These are phyloP conservation scores for Ryuthela nishihirai DNA, from an alignment of 2,888 invertebrate species.

Conservation along the genomic window DNA sequence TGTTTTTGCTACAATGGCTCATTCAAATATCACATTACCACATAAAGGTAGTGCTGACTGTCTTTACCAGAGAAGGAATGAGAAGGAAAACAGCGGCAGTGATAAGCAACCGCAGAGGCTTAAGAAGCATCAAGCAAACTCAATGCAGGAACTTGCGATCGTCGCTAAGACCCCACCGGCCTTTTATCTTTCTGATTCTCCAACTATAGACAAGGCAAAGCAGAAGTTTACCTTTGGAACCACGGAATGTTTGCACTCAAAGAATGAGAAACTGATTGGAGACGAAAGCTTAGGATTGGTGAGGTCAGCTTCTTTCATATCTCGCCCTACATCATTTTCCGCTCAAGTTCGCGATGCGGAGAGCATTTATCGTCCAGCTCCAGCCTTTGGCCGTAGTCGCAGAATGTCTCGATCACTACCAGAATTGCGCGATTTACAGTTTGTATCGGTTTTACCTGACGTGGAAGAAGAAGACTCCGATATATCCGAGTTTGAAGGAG, in stretches of 20 bases:
- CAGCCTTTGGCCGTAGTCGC: slow-evolving; percentile 24
- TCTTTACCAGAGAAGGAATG: too few species aligned
- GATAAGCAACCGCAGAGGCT: too few species aligned
- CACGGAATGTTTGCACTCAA: slow-evolving; percentile 9
- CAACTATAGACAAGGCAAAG: slow-evolving; percentile 12
- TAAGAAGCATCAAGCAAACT: too few species aligned
- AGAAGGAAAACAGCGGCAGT: too few species aligned
- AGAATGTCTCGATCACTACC: slow-evolving; percentile 31
- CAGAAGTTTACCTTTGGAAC: slow-evolving; percentile 24
- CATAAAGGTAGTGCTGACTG: too few species aligned
- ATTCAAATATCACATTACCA: too few species aligned
- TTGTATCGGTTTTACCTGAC: slow-evolving; percentile 23
- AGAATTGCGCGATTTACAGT: slow-evolving; percentile 28
- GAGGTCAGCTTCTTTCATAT: slow-evolving; percentile 20
- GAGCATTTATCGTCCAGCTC: background rate
- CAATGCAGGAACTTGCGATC: too few species aligned
- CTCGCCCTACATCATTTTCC: slow-evolving; percentile 7
- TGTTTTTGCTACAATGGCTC: too few species aligned
- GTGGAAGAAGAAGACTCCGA: slow-evolving; percentile 27
- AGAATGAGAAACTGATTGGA: background rate
- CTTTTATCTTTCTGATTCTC: slow-evolving; percentile 10
- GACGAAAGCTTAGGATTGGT: background rate
- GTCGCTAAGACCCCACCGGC: background rate
- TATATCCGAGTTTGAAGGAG: slow-evolving; percentile 5
- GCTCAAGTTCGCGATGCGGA: background rate